Evolutionary conservation across 2,888 invertebrate genomes (phyloP).

Genomic region (Caenorhabditis sp.): DNA sequence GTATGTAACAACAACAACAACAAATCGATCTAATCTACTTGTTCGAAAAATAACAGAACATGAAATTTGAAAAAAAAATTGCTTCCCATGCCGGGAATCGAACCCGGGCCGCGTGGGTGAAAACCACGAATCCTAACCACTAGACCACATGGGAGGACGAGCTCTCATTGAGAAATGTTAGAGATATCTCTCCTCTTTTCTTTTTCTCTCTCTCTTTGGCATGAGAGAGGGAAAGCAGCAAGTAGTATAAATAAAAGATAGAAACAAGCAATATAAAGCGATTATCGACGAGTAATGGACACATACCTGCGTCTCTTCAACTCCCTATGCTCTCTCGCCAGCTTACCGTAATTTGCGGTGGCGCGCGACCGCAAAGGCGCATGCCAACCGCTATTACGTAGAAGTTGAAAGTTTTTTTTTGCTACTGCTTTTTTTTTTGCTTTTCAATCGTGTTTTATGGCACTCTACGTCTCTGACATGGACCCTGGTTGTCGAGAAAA

Average conservation of each 20-base stretch:
- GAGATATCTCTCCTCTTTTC: too few species aligned
- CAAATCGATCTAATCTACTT: too few species aligned
- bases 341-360: background rate
- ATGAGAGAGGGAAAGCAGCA: background rate
- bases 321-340: background rate
- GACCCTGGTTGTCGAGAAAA: too few species aligned
- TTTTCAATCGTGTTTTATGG: background rate
- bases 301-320: background rate
- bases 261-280: background rate
- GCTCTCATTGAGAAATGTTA: background rate
- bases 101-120: constrained; percentile 71
- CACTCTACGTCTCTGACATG: background rate
- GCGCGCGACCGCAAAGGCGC: too few species aligned
- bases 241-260: too few species aligned
- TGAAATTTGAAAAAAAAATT: background rate
- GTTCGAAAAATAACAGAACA: background rate
- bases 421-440: background rate
- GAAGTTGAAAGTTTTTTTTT: background rate
- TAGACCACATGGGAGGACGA: constrained; percentile 11
- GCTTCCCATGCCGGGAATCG: constrained; percentile 70
- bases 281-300: background rate
- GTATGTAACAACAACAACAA: too few species aligned
- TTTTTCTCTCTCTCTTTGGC: too few species aligned
- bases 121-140: constrained; percentile 59
- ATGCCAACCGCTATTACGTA: background rate